phyloP scores from a whole-genome alignment of 1,140 invertebrate genomes.

The Thaumatotibia leucotreta region DNA sequence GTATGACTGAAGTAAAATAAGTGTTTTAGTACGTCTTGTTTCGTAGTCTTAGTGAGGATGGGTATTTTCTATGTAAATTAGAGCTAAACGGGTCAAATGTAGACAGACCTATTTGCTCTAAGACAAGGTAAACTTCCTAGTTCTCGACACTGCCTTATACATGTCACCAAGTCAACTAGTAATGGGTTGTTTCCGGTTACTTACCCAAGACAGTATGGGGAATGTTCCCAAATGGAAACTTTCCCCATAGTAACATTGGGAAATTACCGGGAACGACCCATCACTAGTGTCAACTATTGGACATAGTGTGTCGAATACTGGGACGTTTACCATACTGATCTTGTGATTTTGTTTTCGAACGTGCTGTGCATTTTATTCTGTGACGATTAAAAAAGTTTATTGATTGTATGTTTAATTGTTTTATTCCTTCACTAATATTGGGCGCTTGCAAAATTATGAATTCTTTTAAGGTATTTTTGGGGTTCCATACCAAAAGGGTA shows the following conservation, averaged over 20 bases:
- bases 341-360: conserved; percentile 36
- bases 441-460: too few relatives aligned
- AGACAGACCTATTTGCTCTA: not conserved
- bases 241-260: too few relatives aligned
- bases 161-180: too few relatives aligned
- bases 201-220: too few relatives aligned
- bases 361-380: conserved; percentile 49
- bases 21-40: not conserved
- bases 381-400: conserved; percentile 35
- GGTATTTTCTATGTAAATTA: not conserved
- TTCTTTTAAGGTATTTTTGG: too few relatives aligned
- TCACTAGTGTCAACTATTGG: too few relatives aligned
- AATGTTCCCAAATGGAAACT: too few relatives aligned
- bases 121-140: not conserved
- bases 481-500: too few relatives aligned
- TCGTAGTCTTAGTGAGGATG: not conserved
- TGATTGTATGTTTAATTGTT: conserved; percentile 16
- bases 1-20: not conserved
- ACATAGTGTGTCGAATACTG: too few relatives aligned
- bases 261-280: too few relatives aligned
- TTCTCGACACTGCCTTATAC: too few relatives aligned
- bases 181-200: too few relatives aligned
- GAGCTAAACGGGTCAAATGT: not conserved
- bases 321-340: conserved; percentile 11
- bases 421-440: not conserved